Evolutionary conservation across 2,797 vertebrate genomes (phyloP), one percentile per base, ranked within the genome.

Genomic region (Thunnus albacares): DNA sequence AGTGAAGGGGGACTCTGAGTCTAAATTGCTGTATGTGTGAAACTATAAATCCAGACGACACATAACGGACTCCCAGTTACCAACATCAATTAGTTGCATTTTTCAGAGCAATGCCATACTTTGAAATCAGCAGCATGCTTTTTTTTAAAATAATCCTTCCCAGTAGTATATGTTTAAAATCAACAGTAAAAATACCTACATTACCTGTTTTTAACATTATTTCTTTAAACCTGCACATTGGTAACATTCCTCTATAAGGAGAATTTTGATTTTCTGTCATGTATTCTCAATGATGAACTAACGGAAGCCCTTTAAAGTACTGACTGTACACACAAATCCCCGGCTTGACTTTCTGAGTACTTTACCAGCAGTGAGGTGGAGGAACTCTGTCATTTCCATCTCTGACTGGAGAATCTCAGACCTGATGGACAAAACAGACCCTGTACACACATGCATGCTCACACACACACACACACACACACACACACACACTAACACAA

Each of bases 341-440:
- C 67, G 67, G 38, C 35, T 28, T 62, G 82, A 81, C 67, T 75
- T 61, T 71, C 22, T 84, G 79, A 93, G 79, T 66, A 20, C 64
- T 84, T 77, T 63, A 70, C 52, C 93, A 91, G 87, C 70, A 75
- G 70, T 18, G 83, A 89, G 63, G 57, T 64, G 72, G 79, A 81
- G 84, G 59, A 86, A 72, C 67, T 75, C 87, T 87, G 82, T 89
- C 87, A 84, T 85, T 89, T 76, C 71, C 85, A 83, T 92, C 84
- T 83, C 76, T 75, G 82, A 81, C 75, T 85, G 80, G 67, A 89
- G 80, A 62, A 76, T 84, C 85, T 86, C 87, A 64, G 67, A 69
- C 59, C 13, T 80, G 83, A 93, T 90, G 87, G 82, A 83, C 81
- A 82, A 86, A 92, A 86, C 90, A 91, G 86, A 87, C n/a, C 20